Base-by-base conservation (phyloP, 2,888 invertebrate species). In the Lithosia quadra region DNA sequence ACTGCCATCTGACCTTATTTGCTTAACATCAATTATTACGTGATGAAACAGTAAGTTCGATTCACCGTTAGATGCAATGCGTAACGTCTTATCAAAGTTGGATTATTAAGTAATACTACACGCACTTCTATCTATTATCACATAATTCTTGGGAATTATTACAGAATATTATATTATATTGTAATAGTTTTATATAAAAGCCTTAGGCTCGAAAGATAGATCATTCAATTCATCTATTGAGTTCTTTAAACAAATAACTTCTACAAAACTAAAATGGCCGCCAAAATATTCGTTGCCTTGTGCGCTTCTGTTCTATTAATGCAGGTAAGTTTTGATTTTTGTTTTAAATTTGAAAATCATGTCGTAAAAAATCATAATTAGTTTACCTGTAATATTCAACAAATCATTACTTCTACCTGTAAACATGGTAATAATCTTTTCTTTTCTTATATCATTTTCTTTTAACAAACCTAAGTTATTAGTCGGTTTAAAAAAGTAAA, bases 111-210 rank as follows among this genome's bases (percentile, higher is more conserved):
- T 39, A 59, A 67, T 65, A 36, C 53, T 28, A 5, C 10, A 43
- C n/a, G 28, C n/a, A 49, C 49, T 28, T 11, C 22, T 28, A 22
- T 49, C 9, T 7, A 49, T 58, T 49, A 33, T 63, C 36, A 63
- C 49, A 59, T 34, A 61, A 53, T 68, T 56, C 28, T n/a, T 71
- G 63, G 10, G 8, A 70, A 60, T 34, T 49, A 61, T 78, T 71
- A 63, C 73, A 15, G 13, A 67, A 33, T 15, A 18, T 22, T 7
- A 34, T 2, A 36, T 15, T 21, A 13, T 74, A 68, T 55, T 69
- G 77, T 63, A 78, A 78, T 57, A 34, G 0, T 59, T 59, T 53
- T 39, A 55, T 78, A 78, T 78, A 78, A 65, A 78, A 79, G 61
- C 59, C 49, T 5, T 8, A 36, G n/a, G 9, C 9, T 58, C 7